Percentiles rank a stretch among this genome's conserved stretches.
Conservation (phyloP, 2,797 vertebrate genomes). For the Rhabdophis nuchalis region DNA sequence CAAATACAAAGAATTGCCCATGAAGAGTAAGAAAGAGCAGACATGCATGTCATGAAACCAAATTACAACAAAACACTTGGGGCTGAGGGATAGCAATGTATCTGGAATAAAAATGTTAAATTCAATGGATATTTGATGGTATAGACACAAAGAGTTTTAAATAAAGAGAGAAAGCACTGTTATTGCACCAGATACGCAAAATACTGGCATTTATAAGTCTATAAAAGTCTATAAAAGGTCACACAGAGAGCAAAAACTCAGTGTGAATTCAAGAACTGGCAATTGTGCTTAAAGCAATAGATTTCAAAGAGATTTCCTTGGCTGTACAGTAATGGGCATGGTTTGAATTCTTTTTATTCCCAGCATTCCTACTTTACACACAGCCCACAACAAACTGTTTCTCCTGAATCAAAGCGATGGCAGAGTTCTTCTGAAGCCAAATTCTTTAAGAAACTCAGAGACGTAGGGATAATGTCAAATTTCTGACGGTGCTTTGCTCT, state of each 20-base stretch:
- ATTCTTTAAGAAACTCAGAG: neutral
- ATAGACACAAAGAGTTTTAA: neutral
- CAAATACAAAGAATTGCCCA: neutral
- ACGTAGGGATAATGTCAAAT: neutral
- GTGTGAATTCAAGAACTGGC: neutral
- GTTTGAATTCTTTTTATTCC: fast-evolving
- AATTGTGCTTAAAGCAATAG: neutral
- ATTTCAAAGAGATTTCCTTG: neutral
- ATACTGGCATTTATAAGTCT: neutral
- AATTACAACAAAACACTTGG: neutral
- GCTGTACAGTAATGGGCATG: constrained; percentile 16
- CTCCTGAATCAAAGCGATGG: constrained; percentile 23
- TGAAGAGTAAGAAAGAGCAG: neutral
- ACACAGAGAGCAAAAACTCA: neutral
- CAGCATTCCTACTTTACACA: neutral
- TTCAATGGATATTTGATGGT: neutral
- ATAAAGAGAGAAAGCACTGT: neutral
- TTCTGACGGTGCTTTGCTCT: neutral
- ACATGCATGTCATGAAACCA: neutral
- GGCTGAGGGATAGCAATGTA: neutral
- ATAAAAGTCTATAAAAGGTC: neutral
- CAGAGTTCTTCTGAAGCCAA: neutral
- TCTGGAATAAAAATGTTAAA: no score
- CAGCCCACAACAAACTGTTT: neutral
- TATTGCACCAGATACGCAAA: neutral